A percentile compares a stretch with the other conserved stretches of the same genome.
These are phyloP conservation scores for Uropsilus gracilis DNA, from an alignment of 2,113 vertebrate genomes.

Conservation along the genomic window DNA sequence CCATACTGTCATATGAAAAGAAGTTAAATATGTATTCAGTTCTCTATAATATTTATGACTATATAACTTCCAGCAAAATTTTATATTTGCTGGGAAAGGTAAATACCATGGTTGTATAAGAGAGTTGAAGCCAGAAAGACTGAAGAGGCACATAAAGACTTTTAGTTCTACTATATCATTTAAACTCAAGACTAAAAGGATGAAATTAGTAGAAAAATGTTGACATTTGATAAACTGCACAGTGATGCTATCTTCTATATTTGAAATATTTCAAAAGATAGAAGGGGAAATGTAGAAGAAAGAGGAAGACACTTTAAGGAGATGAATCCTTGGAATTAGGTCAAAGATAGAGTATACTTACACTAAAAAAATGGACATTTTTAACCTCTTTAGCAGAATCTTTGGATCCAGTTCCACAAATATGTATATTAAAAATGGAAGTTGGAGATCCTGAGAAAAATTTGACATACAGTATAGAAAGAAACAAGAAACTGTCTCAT, in stretches of 20 bases:
- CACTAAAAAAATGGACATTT: background rate
- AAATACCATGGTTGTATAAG: background rate
- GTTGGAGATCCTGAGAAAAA: background rate
- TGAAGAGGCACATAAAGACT: background rate
- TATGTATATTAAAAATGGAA: background rate
- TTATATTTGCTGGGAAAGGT: background rate
- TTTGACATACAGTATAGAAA: background rate
- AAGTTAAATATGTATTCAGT: background rate
- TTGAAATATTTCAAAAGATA: conserved; percentile 4
- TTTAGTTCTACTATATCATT: background rate
- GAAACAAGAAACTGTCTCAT: background rate
- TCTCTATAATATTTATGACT: background rate
- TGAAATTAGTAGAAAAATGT: background rate
- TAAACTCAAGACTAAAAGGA: background rate
- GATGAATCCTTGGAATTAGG: background rate
- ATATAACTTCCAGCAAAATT: background rate
- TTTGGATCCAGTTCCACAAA: background rate
- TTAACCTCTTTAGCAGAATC: background rate
- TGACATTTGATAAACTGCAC: background rate
- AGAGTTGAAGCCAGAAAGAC: background rate
- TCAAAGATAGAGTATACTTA: background rate
- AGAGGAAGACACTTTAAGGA: background rate
- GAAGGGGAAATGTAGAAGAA: background rate
- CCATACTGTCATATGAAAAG: background rate
- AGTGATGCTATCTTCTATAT: background rate